These are phyloP conservation scores for Hypselothyrea guttata DNA, from an alignment of 2,888 invertebrate species.

Conservation along the genomic window DNA sequence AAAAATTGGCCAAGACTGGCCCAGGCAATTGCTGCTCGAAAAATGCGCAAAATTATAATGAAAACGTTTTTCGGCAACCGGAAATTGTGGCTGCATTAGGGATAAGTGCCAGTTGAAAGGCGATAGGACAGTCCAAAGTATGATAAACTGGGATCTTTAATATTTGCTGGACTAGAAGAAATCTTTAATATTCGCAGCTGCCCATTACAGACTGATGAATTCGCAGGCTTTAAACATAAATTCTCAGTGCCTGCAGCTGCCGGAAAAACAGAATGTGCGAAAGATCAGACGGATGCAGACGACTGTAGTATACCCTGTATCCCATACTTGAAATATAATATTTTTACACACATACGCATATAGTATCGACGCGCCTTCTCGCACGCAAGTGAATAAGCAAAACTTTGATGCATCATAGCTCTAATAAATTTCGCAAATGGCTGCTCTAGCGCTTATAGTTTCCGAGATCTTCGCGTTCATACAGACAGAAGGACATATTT, in stretches of 20 bases:
- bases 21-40: slow-evolving; percentile 20
- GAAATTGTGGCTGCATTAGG: slow-evolving; percentile 67
- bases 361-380: too few species aligned
- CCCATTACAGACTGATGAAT: slow-evolving; percentile 29
- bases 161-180: not conserved
- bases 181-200: not conserved
- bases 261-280: slow-evolving; percentile 29
- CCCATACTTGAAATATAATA: too few species aligned
- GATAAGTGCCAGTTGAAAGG: slow-evolving; percentile 42
- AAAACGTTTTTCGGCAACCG: slow-evolving; percentile 61
- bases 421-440: too few species aligned
- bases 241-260: slow-evolving; percentile 39
- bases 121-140: not conserved
- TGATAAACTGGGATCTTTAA: not conserved
- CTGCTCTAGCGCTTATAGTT: too few species aligned
- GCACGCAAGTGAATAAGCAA: too few species aligned
- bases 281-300: slow-evolving; percentile 9
- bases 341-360: too few species aligned
- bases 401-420: too few species aligned
- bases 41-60: slow-evolving; percentile 56
- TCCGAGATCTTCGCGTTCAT: too few species aligned
- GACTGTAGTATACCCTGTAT: too few species aligned
- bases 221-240: slow-evolving; percentile 62
- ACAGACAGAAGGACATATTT: too few species aligned
- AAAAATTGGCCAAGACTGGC: slow-evolving; percentile 38